Base-by-base conservation (phyloP, 2,888 invertebrate genomes). In the Leucoptera coffeella region DNA sequence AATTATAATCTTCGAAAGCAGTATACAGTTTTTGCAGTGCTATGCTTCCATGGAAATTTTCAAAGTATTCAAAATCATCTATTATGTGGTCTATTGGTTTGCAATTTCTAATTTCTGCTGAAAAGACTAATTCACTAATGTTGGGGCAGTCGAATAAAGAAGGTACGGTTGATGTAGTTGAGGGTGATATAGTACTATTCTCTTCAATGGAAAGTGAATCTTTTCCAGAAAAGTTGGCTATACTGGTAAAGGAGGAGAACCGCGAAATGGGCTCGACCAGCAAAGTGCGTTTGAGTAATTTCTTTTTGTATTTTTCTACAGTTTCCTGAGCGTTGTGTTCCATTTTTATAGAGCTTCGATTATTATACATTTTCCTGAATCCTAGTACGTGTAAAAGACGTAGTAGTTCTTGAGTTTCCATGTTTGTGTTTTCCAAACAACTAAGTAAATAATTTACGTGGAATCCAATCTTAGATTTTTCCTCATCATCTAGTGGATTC, bases 131-230 rank as follows among this genome's bases (percentile, higher is more conserved):
- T 40, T 64, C 65, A 35, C 57, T 62, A 22, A 69, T 48, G 37
- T 65, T 65, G 5, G 65, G 59, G 34, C 61, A 67, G 20, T 58
- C 55, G 35, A 67, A 65, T 13, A 67, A 42, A 29, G 47, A 45
- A 32, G 47, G 53, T 1, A 60, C 44, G n/a, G n/a, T n/a, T n/a
- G n/a, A n/a, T n/a, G n/a, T n/a, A n/a, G n/a, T n/a, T n/a, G n/a
- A n/a, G n/a, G n/a, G n/a, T n/a, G n/a, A n/a, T n/a, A n/a, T n/a
- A n/a, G n/a, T n/a, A n/a, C n/a, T n/a, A n/a, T n/a, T n/a, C n/a
- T n/a, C n/a, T n/a, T n/a, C n/a, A n/a, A n/a, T n/a, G n/a, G n/a
- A n/a, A n/a, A n/a, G n/a, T n/a, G n/a, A n/a, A n/a, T n/a, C n/a
- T n/a, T n/a, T n/a, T n/a, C n/a, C n/a, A n/a, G n/a, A n/a, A n/a